Evolutionary conservation across 2,797 vertebrate species (phyloP), one percentile per base, ranked within the genome.

Genomic region (Sebastolobus altivelis): DNA sequence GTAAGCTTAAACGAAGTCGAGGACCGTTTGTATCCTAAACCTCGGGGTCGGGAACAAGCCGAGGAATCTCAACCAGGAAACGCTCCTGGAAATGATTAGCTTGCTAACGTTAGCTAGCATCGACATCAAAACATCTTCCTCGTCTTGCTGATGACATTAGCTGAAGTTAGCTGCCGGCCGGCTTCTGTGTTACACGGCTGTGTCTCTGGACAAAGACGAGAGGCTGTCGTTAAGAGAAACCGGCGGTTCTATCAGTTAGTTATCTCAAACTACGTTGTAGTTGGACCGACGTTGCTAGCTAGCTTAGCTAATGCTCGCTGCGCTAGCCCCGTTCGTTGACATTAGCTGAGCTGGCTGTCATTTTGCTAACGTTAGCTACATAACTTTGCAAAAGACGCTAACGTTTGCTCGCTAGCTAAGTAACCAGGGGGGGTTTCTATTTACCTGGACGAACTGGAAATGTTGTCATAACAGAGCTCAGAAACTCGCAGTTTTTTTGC

Each of bases 31-130:
- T 46, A 37, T 58, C 35, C 3, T 27, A 37, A 74, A 69, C 13
- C 40, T 62, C 6, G 7, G 16, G 12, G 12, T 72, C 33, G 14
- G 46, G 60, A 66, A 74, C 54, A 79, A 80, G 5, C 43, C 65
- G 37, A 80, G 29, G 22, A 74, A 80, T 31, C 75, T 46, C 73
- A 92, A 94, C 91, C 94, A 94, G 93, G 93, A 95, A 95, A 92
- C 89, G 82, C 69, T 63, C 72, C 80, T 22, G 82, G 31, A 84
- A 62, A 81, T 4, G 8, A 77, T 75, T 85, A 86, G 85, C 87
- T 60, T 72, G 84, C 86, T 92, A 90, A 72, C 72, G 61, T 65
- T 81, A 84, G 89, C 88, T 89, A 86, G 79, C 85, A 59, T 13
- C 56, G 66, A 77, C 72, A 92, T 79, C 81, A 85, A 88, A 90